Conservation (phyloP, 2,888 invertebrate species). For the Cerastis rubricosa region DNA sequence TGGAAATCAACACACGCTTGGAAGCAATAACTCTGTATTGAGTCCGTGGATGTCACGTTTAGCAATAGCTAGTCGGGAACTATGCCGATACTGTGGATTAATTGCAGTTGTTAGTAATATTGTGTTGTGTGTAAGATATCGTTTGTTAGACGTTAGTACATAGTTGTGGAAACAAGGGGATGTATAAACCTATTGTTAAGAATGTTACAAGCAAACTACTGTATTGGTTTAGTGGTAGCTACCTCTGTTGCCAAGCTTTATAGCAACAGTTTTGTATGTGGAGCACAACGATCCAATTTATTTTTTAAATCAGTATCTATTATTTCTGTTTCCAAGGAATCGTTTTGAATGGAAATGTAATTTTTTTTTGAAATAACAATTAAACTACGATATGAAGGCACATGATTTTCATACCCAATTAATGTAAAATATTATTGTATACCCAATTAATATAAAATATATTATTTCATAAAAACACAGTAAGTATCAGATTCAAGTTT, state of each 20-base stretch:
- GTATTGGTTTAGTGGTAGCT: neutral
- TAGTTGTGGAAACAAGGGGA: conserved; percentile 10
- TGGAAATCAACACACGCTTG: conserved; percentile 56
- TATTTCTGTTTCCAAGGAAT: neutral
- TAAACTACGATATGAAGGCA: neutral
- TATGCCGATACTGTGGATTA: conserved; percentile 65
- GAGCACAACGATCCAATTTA: neutral
- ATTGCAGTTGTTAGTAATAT: conserved; percentile 61
- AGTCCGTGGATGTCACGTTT: conserved; percentile 66
- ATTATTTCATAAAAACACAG: too few relatives aligned
- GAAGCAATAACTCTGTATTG: conserved; percentile 66
- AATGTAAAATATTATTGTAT: too few relatives aligned
- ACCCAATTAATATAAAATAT: too few relatives aligned
- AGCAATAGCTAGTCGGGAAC: conserved; percentile 60
- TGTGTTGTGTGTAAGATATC: conserved; percentile 46
- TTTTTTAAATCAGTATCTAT: neutral
- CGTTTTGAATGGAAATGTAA: too few relatives aligned
- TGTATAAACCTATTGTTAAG: neutral
- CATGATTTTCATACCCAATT: neutral
- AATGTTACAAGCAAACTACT: neutral
- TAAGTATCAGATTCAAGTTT: neutral
- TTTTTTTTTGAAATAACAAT: neutral
- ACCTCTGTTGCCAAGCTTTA: too few relatives aligned
- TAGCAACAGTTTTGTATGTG: neutral
- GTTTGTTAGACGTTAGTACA: conserved; percentile 23